Evolutionary conservation across 2,888 invertebrate species (phyloP).

Genomic region (Melinopterus prodromus): DNA sequence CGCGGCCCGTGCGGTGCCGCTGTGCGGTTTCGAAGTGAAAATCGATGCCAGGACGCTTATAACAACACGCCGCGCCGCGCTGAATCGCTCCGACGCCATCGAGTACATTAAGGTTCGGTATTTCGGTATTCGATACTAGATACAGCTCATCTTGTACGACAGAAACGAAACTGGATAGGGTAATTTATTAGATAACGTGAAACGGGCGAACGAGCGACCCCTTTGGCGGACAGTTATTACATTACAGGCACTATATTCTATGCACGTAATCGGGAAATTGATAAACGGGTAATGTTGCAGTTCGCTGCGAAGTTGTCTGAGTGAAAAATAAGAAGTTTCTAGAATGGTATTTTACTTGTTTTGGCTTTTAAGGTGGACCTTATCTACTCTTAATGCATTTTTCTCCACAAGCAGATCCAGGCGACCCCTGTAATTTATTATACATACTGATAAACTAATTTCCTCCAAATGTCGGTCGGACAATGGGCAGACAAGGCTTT

Average conservation of each 20-base stretch:
- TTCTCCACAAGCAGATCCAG: too few relatives aligned
- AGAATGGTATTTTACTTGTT: too few relatives aligned
- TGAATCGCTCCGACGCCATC: background rate
- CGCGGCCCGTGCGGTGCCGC: background rate
- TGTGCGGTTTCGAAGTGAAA: background rate
- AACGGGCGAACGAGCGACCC: background rate
- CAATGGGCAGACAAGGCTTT: too few relatives aligned
- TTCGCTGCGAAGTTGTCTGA: too few relatives aligned
- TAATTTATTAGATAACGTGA: background rate
- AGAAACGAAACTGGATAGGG: background rate
- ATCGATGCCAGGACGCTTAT: background rate
- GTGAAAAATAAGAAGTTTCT: too few relatives aligned
- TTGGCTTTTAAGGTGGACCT: too few relatives aligned
- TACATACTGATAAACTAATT: too few relatives aligned
- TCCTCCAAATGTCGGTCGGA: too few relatives aligned
- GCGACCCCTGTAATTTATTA: too few relatives aligned
- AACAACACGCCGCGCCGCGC: background rate
- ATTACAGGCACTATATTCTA: background rate
- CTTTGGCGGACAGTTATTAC: background rate
- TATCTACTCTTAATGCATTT: too few relatives aligned
- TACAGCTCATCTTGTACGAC: background rate
- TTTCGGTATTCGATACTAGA: background rate
- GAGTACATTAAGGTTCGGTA: background rate
- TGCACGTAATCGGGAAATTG: too few relatives aligned
- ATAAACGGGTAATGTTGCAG: too few relatives aligned